These are phyloP conservation scores for Ormia ochracea DNA, from an alignment of 2,888 invertebrate species.

Conservation along the genomic window DNA sequence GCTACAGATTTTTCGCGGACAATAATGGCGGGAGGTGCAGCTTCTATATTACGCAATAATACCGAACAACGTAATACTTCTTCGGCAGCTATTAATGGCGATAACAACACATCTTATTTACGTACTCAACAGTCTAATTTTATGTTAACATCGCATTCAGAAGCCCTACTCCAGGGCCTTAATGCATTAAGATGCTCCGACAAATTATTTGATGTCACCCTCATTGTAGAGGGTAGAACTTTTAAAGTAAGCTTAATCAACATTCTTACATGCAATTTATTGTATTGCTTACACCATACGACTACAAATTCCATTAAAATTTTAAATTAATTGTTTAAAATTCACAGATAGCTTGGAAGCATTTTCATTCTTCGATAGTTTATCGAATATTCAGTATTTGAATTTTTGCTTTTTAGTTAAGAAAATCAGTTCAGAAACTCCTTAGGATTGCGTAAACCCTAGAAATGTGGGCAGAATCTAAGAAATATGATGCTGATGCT, in stretches of 20 bases:
- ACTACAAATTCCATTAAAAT: no score
- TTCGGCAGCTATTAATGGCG: conserved; percentile 39
- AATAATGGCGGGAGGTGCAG: conserved; percentile 64
- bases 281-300: no score
- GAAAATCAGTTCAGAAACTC: no score
- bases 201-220: conserved; percentile 82
- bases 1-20: not conserved
- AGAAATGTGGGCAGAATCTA: no score
- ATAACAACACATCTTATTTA: conserved; percentile 54
- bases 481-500: no score
- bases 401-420: no score
- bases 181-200: conserved; percentile 80
- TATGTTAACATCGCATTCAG: conserved; percentile 63
- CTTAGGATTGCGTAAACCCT: no score
- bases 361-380: no score
- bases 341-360: no score
- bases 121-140: conserved; percentile 59
- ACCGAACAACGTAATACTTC: conserved; percentile 59
- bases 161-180: conserved; percentile 78
- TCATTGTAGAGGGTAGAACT: conserved; percentile 81
- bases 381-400: no score
- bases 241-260: conserved; percentile 77
- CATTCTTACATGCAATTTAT: no score
- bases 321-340: no score
- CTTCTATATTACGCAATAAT: conserved; percentile 61